phyloP scores from a whole-genome alignment of 1,140 invertebrate species.

The Caenorhabditis latens region DNA sequence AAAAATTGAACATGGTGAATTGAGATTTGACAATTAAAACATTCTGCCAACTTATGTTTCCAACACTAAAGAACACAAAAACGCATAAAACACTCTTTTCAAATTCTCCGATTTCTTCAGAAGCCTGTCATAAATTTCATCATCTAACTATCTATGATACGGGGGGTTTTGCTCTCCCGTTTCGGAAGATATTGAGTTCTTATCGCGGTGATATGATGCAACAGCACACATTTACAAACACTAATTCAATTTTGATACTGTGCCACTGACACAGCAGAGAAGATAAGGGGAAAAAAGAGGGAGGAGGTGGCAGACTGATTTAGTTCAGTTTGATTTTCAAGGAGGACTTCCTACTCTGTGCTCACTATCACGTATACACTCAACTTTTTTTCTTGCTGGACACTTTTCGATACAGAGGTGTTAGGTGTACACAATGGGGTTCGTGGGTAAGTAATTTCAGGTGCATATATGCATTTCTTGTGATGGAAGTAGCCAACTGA shows the following conservation, averaged over 20 bases:
- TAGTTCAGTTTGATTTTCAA: conserved; percentile 7
- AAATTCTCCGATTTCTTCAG: background rate
- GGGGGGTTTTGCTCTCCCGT: background rate
- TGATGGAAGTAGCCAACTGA: no score
- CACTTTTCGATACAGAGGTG: no score
- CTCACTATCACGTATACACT: no score
- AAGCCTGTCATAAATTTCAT: conserved; percentile 45
- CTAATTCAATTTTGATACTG: conserved; percentile 21
- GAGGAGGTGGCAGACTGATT: background rate
- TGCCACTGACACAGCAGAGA: background rate
- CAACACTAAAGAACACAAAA: background rate
- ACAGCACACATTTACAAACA: conserved; percentile 37
- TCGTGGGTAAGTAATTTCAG: background rate
- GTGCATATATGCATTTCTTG: background rate
- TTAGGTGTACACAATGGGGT: background rate
- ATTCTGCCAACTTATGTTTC: no score
- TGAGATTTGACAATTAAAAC: no score
- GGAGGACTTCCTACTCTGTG: background rate
- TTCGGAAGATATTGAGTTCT: conserved; percentile 19
- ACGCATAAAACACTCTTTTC: background rate
- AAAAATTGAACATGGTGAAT: background rate
- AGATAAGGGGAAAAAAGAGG: background rate
- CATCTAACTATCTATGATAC: conserved; percentile 37
- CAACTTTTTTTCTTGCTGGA: background rate
- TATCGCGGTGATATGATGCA: conserved; percentile 44